These are phyloP conservation scores for Hemichromis elongatus DNA, from an alignment of 2,113 vertebrate species.

Conservation along the genomic window DNA sequence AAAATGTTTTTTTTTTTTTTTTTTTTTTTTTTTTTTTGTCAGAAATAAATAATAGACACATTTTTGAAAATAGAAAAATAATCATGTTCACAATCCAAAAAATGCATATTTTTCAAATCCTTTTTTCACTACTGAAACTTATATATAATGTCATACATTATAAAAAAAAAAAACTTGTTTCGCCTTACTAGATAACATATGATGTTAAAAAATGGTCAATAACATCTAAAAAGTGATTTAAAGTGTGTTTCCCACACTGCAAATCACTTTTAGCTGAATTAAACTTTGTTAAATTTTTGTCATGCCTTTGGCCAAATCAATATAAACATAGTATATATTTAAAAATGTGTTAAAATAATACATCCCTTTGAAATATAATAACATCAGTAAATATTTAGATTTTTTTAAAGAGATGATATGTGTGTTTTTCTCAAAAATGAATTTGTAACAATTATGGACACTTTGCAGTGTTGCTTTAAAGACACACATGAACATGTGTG, in stretches of 20 bases:
- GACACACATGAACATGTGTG: fast-evolving
- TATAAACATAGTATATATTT: neutral
- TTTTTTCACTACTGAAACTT: neutral
- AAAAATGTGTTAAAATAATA: neutral
- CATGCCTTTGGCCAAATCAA: neutral
- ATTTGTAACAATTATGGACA: neutral
- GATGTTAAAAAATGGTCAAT: neutral
- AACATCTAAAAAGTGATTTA: neutral
- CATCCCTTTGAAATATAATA: neutral
- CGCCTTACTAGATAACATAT: neutral
- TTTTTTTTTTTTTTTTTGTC: neutral
- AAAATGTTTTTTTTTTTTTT: neutral
- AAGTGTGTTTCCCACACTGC: neutral
- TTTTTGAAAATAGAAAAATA: neutral
- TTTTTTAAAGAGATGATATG: neutral
- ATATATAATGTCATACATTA: neutral
- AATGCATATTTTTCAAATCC: neutral
- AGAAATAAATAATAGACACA: neutral
- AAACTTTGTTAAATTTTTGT: neutral
- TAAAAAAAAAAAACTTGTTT: neutral
- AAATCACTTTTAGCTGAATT: neutral
- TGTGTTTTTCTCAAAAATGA: neutral
- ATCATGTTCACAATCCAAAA: neutral
- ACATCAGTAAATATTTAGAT: neutral
- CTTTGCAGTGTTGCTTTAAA: neutral